Conservation (phyloP, 30 jellyfish, hydroid and myxozoan species). For the Aurelia aurita complex sp. Pacific region DNA sequence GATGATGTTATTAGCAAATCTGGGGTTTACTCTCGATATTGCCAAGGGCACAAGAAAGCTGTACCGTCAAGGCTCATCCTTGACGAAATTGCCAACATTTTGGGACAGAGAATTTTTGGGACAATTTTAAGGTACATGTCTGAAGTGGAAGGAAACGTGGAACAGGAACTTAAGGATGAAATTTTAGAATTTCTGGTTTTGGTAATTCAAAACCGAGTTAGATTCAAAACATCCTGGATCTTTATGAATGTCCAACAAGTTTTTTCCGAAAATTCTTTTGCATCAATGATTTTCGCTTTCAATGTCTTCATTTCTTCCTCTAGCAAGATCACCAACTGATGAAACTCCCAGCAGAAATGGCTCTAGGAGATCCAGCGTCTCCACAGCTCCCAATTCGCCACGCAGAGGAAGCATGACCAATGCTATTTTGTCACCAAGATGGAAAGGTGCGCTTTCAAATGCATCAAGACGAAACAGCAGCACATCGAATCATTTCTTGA, state of each 20-base stretch:
- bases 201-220: neutral
- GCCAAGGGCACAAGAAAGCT: too few species aligned
- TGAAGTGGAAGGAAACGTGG: too few species aligned
- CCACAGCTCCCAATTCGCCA: conserved; percentile 55
- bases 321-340: conserved; percentile 25
- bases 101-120: too few species aligned
- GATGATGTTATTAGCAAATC: too few species aligned
- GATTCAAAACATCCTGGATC: too few species aligned
- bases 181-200: neutral
- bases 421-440: conserved; percentile 41
- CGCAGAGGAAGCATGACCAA: conserved; percentile 27
- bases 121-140: too few species aligned
- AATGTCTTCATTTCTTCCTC: neutral
- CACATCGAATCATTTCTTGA: conserved; percentile 38
- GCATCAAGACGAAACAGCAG: conserved; percentile 56
- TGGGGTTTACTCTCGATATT: too few species aligned
- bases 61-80: too few species aligned
- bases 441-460: conserved; percentile 19
- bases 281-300: neutral
- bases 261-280: neutral
- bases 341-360: conserved; percentile 1
- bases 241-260: neutral
- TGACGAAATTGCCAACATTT: too few species aligned
- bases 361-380: conserved; percentile 30
- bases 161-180: neutral